Percentiles rank a stretch among this genome's conserved stretches.
These are phyloP conservation scores for Hydropotes inermis DNA, from an alignment of 2,113 vertebrate genomes.

Conservation along the genomic window DNA sequence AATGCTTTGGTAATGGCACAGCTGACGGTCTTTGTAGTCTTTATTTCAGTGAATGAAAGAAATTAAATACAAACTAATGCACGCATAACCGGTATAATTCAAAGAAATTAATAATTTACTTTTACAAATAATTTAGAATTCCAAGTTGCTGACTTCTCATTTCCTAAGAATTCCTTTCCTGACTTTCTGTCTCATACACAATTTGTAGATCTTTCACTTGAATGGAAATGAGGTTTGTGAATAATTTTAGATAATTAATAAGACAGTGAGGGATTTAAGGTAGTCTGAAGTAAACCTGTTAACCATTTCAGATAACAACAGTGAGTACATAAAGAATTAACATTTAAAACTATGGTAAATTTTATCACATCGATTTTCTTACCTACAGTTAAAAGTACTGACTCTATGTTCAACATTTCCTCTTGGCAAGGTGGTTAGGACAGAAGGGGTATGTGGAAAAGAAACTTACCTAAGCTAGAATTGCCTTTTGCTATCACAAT, in stretches of 20 bases:
- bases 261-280: neutral
- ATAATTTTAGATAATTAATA: constrained; percentile 73
- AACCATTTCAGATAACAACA: constrained; percentile 40
- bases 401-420: neutral
- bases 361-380: neutral
- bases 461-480: constrained; percentile 92
- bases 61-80: constrained; percentile 65
- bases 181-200: constrained; percentile 57
- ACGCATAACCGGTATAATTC: constrained; percentile 35
- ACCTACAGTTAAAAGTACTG: neutral
- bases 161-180: constrained; percentile 62
- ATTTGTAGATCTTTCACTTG: constrained; percentile 39
- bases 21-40: constrained; percentile 41
- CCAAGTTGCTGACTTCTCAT: constrained; percentile 58
- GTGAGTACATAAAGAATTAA: neutral
- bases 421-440: fast-evolving
- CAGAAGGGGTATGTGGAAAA: neutral
- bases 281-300: constrained; percentile 36
- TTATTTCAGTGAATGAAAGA: constrained; percentile 57
- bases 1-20: constrained; percentile 35
- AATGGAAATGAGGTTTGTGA: constrained; percentile 50
- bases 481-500: constrained; percentile 96
- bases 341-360: neutral
- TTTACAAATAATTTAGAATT: constrained; percentile 61
- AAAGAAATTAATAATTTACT: constrained; percentile 68